These are phyloP conservation scores for Acrossocheilus fasciatus DNA, from an alignment of 2,797 vertebrate genomes.

Conservation along the genomic window DNA sequence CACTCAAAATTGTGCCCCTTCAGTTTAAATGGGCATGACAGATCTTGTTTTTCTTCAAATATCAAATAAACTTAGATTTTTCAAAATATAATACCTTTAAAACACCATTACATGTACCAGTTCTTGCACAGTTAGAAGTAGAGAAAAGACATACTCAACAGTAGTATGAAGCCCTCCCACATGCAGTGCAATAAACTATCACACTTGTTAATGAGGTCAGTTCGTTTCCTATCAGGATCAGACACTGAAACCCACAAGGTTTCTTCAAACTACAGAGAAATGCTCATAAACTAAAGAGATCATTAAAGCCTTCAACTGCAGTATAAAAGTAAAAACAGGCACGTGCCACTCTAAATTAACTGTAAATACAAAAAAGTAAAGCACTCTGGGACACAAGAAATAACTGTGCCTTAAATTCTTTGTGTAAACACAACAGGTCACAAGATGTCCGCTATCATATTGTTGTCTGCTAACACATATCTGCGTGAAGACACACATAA, in stretches of 20 bases:
- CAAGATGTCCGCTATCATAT: background rate
- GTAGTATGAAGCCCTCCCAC: background rate
- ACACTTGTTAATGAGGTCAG: background rate
- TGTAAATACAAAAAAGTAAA: background rate
- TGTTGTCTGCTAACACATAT: slow-evolving; percentile 11
- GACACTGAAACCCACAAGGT: background rate
- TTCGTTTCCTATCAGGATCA: background rate
- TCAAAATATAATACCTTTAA: background rate
- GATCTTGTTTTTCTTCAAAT: background rate
- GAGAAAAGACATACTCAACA: background rate
- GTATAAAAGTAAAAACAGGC: background rate
- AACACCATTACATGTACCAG: background rate
- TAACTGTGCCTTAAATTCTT: background rate
- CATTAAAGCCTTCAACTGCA: background rate
- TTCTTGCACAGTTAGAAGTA: background rate
- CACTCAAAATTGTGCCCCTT: background rate
- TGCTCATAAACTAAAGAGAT: background rate
- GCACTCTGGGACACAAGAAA: background rate
- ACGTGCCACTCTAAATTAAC: background rate
- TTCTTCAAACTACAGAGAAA: background rate
- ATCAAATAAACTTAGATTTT: background rate
- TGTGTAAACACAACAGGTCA: background rate
- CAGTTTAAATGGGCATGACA: background rate
- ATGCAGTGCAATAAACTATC: background rate
- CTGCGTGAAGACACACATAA: background rate